Conservation (phyloP, 1,140 invertebrate species). For the Neotoxoptera formosana region DNA sequence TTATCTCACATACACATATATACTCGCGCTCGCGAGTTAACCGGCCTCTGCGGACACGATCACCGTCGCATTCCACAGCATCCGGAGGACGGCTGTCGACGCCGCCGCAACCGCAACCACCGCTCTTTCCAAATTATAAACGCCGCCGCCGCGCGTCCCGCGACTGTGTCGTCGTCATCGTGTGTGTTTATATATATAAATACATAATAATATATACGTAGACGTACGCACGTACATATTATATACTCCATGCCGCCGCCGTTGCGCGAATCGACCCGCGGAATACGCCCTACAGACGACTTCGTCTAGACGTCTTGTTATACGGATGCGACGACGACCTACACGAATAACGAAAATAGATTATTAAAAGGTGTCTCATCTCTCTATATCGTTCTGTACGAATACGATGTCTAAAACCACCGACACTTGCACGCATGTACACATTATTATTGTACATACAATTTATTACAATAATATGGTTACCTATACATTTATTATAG, state of each 20-base stretch:
- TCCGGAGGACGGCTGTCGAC: slow-evolving; percentile 36
- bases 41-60: slow-evolving; percentile 20
- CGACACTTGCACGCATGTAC: not conserved
- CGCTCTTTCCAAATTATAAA: not conserved
- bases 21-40: not conserved
- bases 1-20: not conserved
- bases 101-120: not conserved
- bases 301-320: slow-evolving; percentile 56
- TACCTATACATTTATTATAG: no score
- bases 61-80: slow-evolving; percentile 53
- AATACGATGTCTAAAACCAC: not conserved
- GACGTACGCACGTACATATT: not conserved
- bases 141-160: not conserved
- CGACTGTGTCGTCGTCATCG: not conserved
- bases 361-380: slow-evolving; percentile 49
- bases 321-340: slow-evolving; percentile 52
- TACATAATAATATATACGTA: not conserved
- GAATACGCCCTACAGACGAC: slow-evolving; percentile 57
- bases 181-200: not conserved
- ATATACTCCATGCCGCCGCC: not conserved
- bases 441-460: not conserved
- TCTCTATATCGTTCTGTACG: not conserved
- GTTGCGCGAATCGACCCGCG: slow-evolving; percentile 54
- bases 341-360: slow-evolving; percentile 57
- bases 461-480: no score